These are phyloP conservation scores for Syngnathus typhle DNA, from an alignment of 2,113 vertebrate genomes.

Conservation along the genomic window DNA sequence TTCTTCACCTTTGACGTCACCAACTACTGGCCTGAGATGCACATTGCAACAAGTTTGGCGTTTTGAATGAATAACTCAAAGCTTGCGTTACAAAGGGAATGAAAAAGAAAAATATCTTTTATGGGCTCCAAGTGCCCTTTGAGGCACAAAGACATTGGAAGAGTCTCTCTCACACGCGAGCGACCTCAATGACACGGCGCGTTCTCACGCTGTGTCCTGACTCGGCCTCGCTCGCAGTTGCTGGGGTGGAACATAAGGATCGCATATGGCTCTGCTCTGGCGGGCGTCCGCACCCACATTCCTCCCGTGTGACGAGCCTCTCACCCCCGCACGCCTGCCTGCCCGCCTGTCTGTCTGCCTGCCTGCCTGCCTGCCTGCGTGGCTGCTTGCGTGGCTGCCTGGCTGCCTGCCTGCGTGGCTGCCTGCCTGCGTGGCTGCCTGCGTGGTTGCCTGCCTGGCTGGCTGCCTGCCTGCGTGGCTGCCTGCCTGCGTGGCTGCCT, in stretches of 20 bases:
- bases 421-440: no score
- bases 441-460: no score
- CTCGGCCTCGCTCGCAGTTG: constrained; percentile 46
- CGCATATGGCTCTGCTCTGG: constrained; percentile 67
- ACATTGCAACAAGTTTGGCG: neutral
- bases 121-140: neutral
- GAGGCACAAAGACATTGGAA: neutral
- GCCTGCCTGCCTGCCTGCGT: no score
- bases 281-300: constrained; percentile 67
- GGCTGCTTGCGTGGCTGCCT: no score
- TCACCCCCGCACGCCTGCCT: neutral
- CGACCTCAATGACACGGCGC: neutral
- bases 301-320: constrained; percentile 56
- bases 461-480: no score
- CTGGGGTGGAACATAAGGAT: constrained; percentile 65
- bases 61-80: neutral
- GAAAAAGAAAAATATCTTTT: neutral
- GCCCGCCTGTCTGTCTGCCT: no score
- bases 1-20: neutral
- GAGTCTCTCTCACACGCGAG: neutral
- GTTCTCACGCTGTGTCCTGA: constrained; percentile 60
- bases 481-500: no score
- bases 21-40: neutral
- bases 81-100: neutral
- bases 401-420: no score